Percentiles rank a stretch among this genome's conserved stretches.
These are phyloP conservation scores for Sorex fumeus DNA, from an alignment of 2,113 vertebrate genomes.

Conservation along the genomic window DNA sequence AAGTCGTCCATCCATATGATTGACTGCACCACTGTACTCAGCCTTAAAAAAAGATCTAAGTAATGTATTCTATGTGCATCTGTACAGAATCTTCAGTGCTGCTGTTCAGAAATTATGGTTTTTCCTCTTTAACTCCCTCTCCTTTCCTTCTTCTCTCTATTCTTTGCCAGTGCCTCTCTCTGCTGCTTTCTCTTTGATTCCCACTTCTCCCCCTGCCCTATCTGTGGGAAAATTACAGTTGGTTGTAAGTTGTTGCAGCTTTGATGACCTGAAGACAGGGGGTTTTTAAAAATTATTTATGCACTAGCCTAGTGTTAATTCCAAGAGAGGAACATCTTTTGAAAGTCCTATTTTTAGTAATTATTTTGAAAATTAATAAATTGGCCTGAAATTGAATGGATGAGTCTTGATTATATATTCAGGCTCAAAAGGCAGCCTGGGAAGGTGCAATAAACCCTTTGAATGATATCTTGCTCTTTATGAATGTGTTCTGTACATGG, in stretches of 20 bases:
- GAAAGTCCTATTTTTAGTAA: background rate
- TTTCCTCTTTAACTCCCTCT: background rate
- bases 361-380: constrained; percentile 35
- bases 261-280: background rate
- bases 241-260: background rate
- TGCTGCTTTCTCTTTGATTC: background rate
- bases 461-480: background rate
- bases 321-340: background rate
- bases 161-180: background rate
- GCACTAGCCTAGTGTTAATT: background rate
- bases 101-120: background rate
- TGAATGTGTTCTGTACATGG: background rate
- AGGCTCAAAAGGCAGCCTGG: background rate
- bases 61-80: background rate
- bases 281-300: background rate
- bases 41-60: constrained; percentile 15
- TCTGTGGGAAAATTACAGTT: background rate
- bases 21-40: constrained; percentile 12
- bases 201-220: background rate
- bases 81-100: constrained; percentile 41
- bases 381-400: constrained; percentile 9
- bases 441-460: background rate
- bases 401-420: background rate
- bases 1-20: constrained; percentile 28
- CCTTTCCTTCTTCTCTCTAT: background rate